Evolutionary conservation across 2,113 vertebrate species (phyloP), one percentile per base, ranked within the genome.

Genomic region (Corythaeola cristata): DNA sequence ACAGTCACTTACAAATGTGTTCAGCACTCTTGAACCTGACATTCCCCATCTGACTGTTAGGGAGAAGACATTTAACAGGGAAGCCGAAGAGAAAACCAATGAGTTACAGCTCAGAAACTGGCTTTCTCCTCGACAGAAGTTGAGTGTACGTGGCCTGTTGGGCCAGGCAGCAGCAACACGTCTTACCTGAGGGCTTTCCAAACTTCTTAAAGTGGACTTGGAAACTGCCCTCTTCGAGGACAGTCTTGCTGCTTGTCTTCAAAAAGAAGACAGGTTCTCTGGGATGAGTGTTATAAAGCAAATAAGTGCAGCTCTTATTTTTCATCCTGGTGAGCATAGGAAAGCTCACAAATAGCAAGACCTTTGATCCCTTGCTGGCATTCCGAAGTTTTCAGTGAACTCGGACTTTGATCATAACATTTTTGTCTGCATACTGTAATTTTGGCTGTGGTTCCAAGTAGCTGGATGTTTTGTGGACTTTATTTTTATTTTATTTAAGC

Each of bases 401-500:
- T 63, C 60, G 47, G 23, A n/a, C 56, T 35, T 41, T 0, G 1
- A 4, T 33, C 2, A 0, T 21, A 21, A 52, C 35, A 13, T 50
- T 76, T 71, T n/a, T 66, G 12, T 18, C 6, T 35, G 47, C 52
- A 8, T 30, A 3, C 24, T 17, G 11, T 37, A 35, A 44, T n/a
- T 91, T 35, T 60, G 45, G 22, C 15, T 32, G 20, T 52, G 21
- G 19, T 53, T 89, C 47, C 26, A 33, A 23, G 49, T 30, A 69
- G 19, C 30, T 64, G 16, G 2, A 44, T 44, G 41, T 44, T 39
- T 56, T 85, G 49, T 44, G 35, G 35, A 12, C 12, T n/a, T 16
- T 18, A 60, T 52, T 5, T 24, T 39, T 15, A 21, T 30, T 27
- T 33, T 33, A 18, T 39, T 39, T 39, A 56, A 86, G 47, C 39